A percentile compares a stretch with the other conserved stretches of the same genome.
These are phyloP conservation scores for Petrocephalus schoutedeni DNA, from an alignment of 2,797 vertebrate genomes.

Conservation along the genomic window DNA sequence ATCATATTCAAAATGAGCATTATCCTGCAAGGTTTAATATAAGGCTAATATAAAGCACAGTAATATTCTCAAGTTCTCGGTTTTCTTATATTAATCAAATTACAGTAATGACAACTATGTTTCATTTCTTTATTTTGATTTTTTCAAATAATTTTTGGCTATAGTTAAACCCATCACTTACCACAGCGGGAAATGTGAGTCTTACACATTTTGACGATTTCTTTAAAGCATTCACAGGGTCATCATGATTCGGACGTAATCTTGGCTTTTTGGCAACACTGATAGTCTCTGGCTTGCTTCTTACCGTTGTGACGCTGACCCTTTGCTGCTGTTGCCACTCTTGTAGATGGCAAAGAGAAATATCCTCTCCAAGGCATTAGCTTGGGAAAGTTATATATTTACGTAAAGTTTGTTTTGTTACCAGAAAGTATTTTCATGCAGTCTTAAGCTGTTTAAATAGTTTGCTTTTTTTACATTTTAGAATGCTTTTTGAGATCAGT, in stretches of 20 bases:
- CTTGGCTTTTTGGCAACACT: not conserved
- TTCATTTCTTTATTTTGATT: too few species aligned
- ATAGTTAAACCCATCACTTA: not conserved
- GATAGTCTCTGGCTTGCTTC: not conserved
- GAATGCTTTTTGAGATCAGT: not conserved
- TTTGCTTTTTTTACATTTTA: not conserved
- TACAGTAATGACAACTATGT: too few species aligned
- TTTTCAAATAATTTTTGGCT: too few species aligned
- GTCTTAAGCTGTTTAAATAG: not conserved
- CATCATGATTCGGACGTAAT: not conserved
- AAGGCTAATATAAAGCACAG: too few species aligned
- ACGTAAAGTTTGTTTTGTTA: not conserved
- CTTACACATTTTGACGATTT: not conserved
- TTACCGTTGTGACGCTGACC: not conserved
- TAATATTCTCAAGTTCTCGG: too few species aligned
- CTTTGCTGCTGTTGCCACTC: not conserved
- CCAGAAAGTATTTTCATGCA: not conserved
- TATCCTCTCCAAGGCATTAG: not conserved
- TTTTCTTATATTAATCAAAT: too few species aligned
- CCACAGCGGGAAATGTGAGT: not conserved
- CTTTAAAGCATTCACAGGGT: not conserved
- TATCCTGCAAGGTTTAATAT: too few species aligned
- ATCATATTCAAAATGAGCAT: too few species aligned
- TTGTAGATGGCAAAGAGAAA: not conserved
- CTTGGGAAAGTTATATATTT: not conserved